Evolutionary conservation across 2,888 invertebrate species (phyloP).

Genomic region (Meganola albula): DNA sequence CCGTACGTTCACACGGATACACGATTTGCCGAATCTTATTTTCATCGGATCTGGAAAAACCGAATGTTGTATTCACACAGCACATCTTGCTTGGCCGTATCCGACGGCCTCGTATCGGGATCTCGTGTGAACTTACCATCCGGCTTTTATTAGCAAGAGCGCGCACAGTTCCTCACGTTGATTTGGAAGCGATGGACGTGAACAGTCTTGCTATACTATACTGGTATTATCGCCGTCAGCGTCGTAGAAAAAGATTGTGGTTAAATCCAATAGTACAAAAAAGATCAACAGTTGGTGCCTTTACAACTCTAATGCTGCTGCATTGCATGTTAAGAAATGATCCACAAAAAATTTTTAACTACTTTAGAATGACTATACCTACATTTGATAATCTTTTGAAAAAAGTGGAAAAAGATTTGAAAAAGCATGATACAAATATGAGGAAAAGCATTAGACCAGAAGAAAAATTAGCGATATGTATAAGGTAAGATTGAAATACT

Average conservation of each 20-base stretch:
- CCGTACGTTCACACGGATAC: background rate
- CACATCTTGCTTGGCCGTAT: slow-evolving; percentile 17
- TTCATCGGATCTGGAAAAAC: background rate
- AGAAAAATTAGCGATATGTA: slow-evolving; percentile 3
- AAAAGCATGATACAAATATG: slow-evolving; percentile 2
- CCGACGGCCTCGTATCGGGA: slow-evolving; percentile 15
- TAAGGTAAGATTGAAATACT: slow-evolving; percentile 3
- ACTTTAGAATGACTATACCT: background rate
- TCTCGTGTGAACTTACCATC: slow-evolving; percentile 8
- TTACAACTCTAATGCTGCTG: background rate
- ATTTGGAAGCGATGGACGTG: background rate
- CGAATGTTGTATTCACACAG: background rate
- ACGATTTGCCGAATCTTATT: no score
- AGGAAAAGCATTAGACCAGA: slow-evolving; percentile 1
- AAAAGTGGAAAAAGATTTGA: background rate
- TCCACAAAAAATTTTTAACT: background rate
- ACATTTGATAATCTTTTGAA: slow-evolving; percentile 1
- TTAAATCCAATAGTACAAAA: background rate
- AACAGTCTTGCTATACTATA: background rate
- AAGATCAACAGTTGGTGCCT: background rate
- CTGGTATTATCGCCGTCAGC: background rate
- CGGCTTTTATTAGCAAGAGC: no score
- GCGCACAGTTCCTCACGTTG: background rate
- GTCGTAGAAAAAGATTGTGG: background rate
- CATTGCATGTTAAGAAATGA: background rate